Conservation (phyloP, 2,797 vertebrate species). For the Pangasius djambal region DNA sequence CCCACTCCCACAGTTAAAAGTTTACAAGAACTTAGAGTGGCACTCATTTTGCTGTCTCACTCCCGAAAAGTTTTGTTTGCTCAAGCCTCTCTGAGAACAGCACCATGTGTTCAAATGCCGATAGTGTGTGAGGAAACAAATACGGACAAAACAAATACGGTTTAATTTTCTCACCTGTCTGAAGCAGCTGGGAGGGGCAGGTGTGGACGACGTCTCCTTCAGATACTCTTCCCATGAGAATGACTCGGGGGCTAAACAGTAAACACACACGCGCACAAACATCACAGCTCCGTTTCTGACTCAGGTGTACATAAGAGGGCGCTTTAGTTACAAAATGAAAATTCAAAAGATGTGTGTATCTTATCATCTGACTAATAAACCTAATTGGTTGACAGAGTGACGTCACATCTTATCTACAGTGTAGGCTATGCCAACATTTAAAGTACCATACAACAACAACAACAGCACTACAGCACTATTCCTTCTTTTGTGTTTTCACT, state of each 20-base stretch:
- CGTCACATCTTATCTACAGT: background rate
- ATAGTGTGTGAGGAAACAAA: background rate
- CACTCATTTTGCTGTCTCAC: background rate
- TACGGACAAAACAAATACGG: too few species aligned
- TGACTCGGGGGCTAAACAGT: constrained; percentile 71
- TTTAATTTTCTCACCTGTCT: constrained; percentile 83
- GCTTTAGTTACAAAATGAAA: constrained; percentile 11
- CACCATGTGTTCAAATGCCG: background rate
- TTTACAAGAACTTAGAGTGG: background rate
- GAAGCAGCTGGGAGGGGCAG: constrained; percentile 87
- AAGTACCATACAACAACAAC: background rate
- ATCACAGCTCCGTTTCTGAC: background rate
- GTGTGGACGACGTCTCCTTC: constrained; percentile 85
- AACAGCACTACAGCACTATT: background rate
- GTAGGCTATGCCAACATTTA: background rate
- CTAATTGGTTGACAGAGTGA: background rate
- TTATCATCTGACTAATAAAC: background rate
- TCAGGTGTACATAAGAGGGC: constrained; percentile 39
- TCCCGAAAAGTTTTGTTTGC: background rate
- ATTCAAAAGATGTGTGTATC: background rate
- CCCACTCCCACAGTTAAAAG: background rate
- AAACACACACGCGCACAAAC: background rate
- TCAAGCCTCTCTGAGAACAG: background rate
- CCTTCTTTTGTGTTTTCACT: background rate
- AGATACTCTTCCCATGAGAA: constrained; percentile 95